These are phyloP conservation scores for Saccopteryx bilineata DNA, from an alignment of 2,113 vertebrate species.

Conservation along the genomic window DNA sequence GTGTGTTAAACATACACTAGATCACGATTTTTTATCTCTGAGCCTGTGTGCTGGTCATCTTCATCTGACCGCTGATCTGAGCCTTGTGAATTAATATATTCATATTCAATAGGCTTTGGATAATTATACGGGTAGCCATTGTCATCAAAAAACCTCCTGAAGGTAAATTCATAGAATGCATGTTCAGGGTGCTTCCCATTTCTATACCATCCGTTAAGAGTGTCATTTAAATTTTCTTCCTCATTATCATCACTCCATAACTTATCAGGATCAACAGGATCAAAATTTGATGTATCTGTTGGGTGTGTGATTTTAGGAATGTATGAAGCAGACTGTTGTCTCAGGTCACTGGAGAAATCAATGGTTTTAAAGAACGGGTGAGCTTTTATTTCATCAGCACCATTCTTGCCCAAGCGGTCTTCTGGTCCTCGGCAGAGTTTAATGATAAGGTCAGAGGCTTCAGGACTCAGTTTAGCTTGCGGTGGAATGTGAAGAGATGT, in stretches of 20 bases:
- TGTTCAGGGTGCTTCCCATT: conserved; percentile 98
- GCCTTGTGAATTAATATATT: conserved; percentile 90
- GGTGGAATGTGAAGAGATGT: conserved; percentile 95
- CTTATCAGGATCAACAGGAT: conserved; percentile 98
- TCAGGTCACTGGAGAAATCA: conserved; percentile 96
- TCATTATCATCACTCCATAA: conserved; percentile 95
- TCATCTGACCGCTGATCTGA: conserved; percentile 87
- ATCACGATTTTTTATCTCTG: conserved; percentile 89
- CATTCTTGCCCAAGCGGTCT: conserved; percentile 96
- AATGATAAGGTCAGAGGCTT: conserved; percentile 96
- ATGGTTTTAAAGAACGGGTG: conserved; percentile 96
- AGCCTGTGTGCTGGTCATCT: conserved; percentile 85
- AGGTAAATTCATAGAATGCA: conserved; percentile 99
- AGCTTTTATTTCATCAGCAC: conserved; percentile 97
- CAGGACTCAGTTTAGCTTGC: conserved; percentile 95
- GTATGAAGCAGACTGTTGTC: conserved; percentile 95
- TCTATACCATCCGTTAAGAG: conserved; percentile 96
- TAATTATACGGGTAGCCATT: conserved; percentile 99
- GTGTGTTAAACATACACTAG: conserved; percentile 95
- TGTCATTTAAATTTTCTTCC: conserved; percentile 94
- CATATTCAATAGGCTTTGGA: conserved; percentile 96
- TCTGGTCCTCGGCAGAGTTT: conserved; percentile 97
- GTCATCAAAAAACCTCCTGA: conserved; percentile 98
- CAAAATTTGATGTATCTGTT: conserved; percentile 98
- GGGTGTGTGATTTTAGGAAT: conserved; percentile 97